phyloP scores from a whole-genome alignment of 2,113 vertebrate genomes.

The Amblyornis subalaris region DNA sequence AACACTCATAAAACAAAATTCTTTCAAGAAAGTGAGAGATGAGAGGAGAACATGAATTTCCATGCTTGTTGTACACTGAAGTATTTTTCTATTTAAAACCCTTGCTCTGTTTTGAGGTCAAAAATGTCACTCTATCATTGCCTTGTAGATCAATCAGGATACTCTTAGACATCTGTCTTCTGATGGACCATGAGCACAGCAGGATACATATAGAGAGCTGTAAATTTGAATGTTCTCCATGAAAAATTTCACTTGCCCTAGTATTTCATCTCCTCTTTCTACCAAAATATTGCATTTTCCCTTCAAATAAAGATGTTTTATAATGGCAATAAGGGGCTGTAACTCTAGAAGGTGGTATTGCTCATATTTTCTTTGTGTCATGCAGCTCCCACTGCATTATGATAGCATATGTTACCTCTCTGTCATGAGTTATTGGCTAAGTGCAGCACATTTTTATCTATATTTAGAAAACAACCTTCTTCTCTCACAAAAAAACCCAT shows the following conservation, averaged over 20 bases:
- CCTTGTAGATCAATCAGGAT: not conserved
- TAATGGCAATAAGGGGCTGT: slow-evolving; percentile 53
- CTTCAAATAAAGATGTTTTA: slow-evolving; percentile 68
- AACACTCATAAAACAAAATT: not conserved
- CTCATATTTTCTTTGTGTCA: slow-evolving; percentile 61
- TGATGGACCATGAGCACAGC: not conserved
- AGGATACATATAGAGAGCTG: slow-evolving; percentile 1
- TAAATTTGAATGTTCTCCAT: slow-evolving; percentile 56
- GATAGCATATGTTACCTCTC: slow-evolving; percentile 61
- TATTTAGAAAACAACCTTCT: slow-evolving; percentile 50
- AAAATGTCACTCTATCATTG: slow-evolving; percentile 2
- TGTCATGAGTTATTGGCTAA: slow-evolving; percentile 52
- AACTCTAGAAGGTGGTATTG: slow-evolving; percentile 56
- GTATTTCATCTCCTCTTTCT: slow-evolving; percentile 56
- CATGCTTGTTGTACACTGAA: not conserved
- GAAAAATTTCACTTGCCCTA: slow-evolving; percentile 44
- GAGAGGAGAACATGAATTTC: not conserved
- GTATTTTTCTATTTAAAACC: not conserved
- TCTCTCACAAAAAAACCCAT: not conserved
- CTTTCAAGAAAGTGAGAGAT: not conserved
- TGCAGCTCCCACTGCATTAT: slow-evolving; percentile 56
- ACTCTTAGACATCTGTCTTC: not conserved
- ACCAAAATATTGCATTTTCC: slow-evolving; percentile 67
- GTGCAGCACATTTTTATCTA: slow-evolving; percentile 23
- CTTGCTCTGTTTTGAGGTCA: slow-evolving; percentile 29